phyloP scores from a whole-genome alignment of 1,140 invertebrate species.

The Rhynchophorus ferrugineus region DNA sequence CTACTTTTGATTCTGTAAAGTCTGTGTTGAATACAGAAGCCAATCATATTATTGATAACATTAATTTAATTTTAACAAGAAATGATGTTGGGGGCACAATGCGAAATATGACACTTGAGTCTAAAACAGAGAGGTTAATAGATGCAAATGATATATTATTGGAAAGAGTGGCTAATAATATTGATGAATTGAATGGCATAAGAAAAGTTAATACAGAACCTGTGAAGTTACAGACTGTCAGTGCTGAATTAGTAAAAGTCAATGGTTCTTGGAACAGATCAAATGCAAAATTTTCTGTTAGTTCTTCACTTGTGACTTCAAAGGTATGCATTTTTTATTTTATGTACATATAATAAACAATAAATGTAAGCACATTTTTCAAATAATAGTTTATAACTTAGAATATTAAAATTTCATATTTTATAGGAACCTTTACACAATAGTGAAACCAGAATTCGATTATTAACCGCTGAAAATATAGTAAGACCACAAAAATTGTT shows the following conservation, averaged over 20 bases:
- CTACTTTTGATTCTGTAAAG: constrained; percentile 60
- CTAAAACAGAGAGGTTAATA: constrained; percentile 65
- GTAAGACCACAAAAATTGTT: constrained; percentile 78
- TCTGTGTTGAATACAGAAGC: constrained; percentile 50
- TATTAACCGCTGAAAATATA: constrained; percentile 69
- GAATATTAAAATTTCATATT: constrained; percentile 5
- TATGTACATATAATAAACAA: constrained; percentile 1
- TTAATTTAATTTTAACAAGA: constrained; percentile 51
- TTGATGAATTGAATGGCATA: constrained; percentile 66
- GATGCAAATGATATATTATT: constrained; percentile 74
- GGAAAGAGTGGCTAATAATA: constrained; percentile 64
- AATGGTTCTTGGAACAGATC: constrained; percentile 39
- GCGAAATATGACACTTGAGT: constrained; percentile 50
- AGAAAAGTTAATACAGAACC: constrained; percentile 48
- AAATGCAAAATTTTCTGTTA: constrained; percentile 35
- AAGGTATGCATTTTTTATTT: constrained; percentile 13
- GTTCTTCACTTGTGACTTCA: constrained; percentile 12
- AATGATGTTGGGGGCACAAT: constrained; percentile 56
- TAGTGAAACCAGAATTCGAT: constrained; percentile 39
- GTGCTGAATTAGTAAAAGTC: constrained; percentile 32
- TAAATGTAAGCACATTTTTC: not conserved
- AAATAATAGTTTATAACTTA: constrained; percentile 6
- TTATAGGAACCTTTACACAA: constrained; percentile 4
- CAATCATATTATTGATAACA: constrained; percentile 21
- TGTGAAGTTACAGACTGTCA: constrained; percentile 42